Conservation (phyloP, 2,888 invertebrate species). For the Plagodis pulveraria region DNA sequence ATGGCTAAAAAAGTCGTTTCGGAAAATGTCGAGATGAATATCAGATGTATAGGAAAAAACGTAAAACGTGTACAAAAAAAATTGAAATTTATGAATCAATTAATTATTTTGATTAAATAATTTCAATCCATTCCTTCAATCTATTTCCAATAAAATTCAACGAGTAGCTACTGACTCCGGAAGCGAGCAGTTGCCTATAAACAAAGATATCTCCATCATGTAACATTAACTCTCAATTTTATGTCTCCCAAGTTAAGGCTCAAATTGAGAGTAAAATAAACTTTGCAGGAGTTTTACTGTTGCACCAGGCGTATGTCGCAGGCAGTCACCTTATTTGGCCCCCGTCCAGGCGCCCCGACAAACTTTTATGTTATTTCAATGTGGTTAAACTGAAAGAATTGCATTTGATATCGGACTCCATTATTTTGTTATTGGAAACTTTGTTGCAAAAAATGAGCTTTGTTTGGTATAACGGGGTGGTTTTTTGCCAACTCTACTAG, state of each 20-base stretch:
- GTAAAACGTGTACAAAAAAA: constrained; percentile 27
- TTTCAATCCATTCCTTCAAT: constrained; percentile 50
- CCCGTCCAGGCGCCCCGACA: constrained; percentile 70
- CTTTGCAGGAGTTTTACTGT: constrained; percentile 52
- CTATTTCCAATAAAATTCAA: constrained; percentile 69
- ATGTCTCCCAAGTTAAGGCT: constrained; percentile 42
- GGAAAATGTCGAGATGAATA: too few relatives aligned
- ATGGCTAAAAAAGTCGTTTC: too few relatives aligned
- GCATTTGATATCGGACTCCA: constrained; percentile 54
- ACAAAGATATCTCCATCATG: constrained; percentile 40
- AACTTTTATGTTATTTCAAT: constrained; percentile 82
- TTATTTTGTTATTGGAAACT: constrained; percentile 39
- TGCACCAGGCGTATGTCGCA: constrained; percentile 73
- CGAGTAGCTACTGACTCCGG: constrained; percentile 64
- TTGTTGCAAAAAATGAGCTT: constrained; percentile 9
- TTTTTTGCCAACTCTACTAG: neutral
- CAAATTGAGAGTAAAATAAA: constrained; percentile 41
- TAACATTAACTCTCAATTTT: constrained; percentile 51
- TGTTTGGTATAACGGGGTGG: neutral
- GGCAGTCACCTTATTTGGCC: constrained; percentile 82
- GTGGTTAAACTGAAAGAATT: constrained; percentile 71
- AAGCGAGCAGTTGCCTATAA: constrained; percentile 61
- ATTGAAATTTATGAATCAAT: constrained; percentile 60
- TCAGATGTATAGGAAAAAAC: too few relatives aligned
- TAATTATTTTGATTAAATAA: constrained; percentile 27